Evolutionary conservation across 2,797 vertebrate genomes (phyloP), one percentile per base, ranked within the genome.

Genomic region (Sebastes dallii): DNA sequence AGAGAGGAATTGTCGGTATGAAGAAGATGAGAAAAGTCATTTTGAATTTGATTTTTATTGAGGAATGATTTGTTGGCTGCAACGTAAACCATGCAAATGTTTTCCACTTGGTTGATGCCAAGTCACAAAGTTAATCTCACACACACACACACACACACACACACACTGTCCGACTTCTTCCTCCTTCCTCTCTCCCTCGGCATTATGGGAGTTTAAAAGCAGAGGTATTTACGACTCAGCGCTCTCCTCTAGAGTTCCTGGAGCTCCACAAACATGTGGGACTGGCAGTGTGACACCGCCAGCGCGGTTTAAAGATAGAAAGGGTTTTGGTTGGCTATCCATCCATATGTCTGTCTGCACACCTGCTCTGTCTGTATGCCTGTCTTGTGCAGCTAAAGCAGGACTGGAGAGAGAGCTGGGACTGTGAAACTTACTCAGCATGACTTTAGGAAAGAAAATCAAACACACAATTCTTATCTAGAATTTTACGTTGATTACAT

Each of bases 191-290:
- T 68, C 74, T 62, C 66, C 65, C 72, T 77, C 54, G 4, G 79
- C 84, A 80, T 89, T 30, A 88, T 85, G 83, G 90, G 84, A 88
- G 86, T 91, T 94, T 95, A 93, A 94, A 94, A 92, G 81, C 86
- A 85, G 93, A 93, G 86, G 89, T 94, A 95, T 95, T 94, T 95
- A 94, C 89, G 92, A 94, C 91, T 91, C 92, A 92, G 93, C 89
- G 32, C 86, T 89, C 81, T 88, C 80, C 86, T 85, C 85, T 90
- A 66, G 85, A 88, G 88, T 93, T 94, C 91, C 86, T 92, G 90
- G 89, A 92, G 91, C 90, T 90, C 88, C 83, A 58, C 76, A 60
- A 84, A 80, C 90, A 90, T 83, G 77, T 78, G 79, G 80, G 74
- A 39, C 82, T 46, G 84, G 81, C 86, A 75, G 79, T 30, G 83